These are phyloP conservation scores for Sialia sialis DNA, from an alignment of 2,113 vertebrate species.

Conservation along the genomic window DNA sequence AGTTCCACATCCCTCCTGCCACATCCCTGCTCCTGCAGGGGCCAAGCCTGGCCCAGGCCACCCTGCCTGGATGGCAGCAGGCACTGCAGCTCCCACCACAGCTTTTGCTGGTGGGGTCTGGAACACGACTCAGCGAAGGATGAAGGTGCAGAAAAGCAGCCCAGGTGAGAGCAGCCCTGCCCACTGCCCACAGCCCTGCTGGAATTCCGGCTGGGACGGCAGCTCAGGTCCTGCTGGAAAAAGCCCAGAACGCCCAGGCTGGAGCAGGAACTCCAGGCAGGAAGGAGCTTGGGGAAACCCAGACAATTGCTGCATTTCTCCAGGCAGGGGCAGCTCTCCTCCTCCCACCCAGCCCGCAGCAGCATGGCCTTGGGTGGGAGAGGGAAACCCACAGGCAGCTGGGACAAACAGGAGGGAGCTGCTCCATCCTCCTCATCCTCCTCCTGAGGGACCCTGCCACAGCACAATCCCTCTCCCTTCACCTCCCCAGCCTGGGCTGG, in stretches of 20 bases:
- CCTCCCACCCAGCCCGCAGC: background rate
- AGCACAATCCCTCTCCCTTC: background rate
- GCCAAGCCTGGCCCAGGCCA: background rate
- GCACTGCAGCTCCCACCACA: background rate
- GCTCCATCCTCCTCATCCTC: background rate
- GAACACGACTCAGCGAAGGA: background rate
- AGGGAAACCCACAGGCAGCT: background rate
- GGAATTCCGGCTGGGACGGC: background rate
- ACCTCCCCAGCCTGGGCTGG: background rate
- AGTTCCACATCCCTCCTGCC: background rate
- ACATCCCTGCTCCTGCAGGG: background rate
- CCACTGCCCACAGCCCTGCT: background rate
- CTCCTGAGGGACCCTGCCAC: background rate
- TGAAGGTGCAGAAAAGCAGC: background rate
- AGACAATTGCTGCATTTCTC: background rate
- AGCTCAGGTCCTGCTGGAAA: background rate
- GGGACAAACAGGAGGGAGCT: background rate
- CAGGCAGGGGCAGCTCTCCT: background rate
- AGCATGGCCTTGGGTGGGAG: rapidly evolving
- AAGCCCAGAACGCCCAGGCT: background rate
- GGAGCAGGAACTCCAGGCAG: background rate
- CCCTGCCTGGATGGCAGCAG: background rate
- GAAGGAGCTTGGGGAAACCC: background rate
- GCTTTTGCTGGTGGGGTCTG: background rate
- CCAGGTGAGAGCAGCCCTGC: background rate